Conservation (phyloP, 2,888 invertebrate genomes). For the Tinea trinotella region DNA sequence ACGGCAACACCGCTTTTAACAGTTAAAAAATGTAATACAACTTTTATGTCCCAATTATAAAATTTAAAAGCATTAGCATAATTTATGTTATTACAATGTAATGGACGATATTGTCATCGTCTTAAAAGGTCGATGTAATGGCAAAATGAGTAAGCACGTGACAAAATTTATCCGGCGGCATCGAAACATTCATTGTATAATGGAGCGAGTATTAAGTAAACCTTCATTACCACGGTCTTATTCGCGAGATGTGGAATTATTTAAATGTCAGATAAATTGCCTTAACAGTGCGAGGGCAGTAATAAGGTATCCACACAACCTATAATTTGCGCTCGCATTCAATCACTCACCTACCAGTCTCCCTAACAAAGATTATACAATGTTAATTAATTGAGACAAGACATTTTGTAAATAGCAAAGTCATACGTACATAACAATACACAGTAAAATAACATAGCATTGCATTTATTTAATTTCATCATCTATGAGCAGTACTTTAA, state of each 20-base stretch:
- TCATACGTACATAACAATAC: not conserved
- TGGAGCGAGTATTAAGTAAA: slow-evolving; percentile 33
- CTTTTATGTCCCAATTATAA: not conserved
- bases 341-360: slow-evolving; percentile 48
- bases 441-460: not conserved
- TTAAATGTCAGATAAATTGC: slow-evolving; percentile 71
- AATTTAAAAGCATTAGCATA: slow-evolving; percentile 10
- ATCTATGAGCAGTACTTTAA: no score
- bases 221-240: slow-evolving; percentile 47
- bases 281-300: slow-evolving; percentile 61
- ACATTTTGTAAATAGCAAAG: slow-evolving; percentile 18
- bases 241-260: slow-evolving; percentile 46
- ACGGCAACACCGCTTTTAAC: no score
- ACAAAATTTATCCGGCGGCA: slow-evolving; percentile 14
- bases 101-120: slow-evolving; percentile 14
- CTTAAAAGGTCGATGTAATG: slow-evolving; percentile 12
- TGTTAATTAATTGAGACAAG: slow-evolving; percentile 12
- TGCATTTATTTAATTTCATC: not conserved
- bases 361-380: slow-evolving; percentile 29
- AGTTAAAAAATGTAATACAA: no score
- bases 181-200: slow-evolving; percentile 16
- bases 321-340: slow-evolving; percentile 65
- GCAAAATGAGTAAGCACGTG: slow-evolving; percentile 19
- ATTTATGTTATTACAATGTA: slow-evolving; percentile 14
- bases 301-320: slow-evolving; percentile 63